Evolutionary conservation across 1,140 invertebrate species (phyloP).

Genomic region (Nilaparvata lugens): DNA sequence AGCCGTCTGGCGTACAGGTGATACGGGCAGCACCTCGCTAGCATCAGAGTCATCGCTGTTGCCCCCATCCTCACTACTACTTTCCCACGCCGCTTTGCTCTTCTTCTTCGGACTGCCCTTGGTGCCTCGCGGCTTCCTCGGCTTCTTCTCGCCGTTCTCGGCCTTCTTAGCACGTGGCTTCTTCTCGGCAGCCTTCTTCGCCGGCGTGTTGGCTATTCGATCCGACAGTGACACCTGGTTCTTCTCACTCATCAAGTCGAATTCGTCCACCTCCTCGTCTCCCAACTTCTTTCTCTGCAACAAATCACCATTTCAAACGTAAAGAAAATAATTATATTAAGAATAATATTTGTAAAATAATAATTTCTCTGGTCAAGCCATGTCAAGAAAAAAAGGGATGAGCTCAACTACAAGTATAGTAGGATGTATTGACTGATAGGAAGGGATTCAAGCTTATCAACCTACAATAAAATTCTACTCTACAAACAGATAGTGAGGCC

Average conservation of each 20-base stretch:
- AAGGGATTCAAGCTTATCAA: too few relatives aligned
- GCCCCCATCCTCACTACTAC: neutral
- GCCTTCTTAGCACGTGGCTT: conserved; percentile 35
- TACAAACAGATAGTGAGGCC: too few relatives aligned
- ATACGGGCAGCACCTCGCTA: neutral
- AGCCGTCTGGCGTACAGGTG: conserved; percentile 13
- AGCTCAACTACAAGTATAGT: too few relatives aligned
- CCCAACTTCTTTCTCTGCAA: conserved; percentile 19
- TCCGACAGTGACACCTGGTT: conserved; percentile 45
- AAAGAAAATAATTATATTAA: too few relatives aligned
- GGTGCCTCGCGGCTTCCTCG: neutral
- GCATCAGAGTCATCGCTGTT: conserved; percentile 1
- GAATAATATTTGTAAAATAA: too few relatives aligned
- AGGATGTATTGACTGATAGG: too few relatives aligned
- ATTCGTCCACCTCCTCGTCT: conserved; percentile 50
- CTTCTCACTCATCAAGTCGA: conserved; percentile 49
- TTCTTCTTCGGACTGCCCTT: conserved; percentile 21
- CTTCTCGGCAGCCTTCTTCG: conserved; percentile 38
- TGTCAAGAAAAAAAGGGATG: neutral
- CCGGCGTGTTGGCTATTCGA: conserved; percentile 39
- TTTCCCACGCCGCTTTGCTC: conserved; percentile 8
- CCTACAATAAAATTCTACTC: too few relatives aligned
- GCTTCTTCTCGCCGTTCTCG: neutral
- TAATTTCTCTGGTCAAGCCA: neutral
- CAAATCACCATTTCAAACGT: too few relatives aligned